phyloP scores from a whole-genome alignment of 2,113 vertebrate species.

The Sinosuthora webbiana region DNA sequence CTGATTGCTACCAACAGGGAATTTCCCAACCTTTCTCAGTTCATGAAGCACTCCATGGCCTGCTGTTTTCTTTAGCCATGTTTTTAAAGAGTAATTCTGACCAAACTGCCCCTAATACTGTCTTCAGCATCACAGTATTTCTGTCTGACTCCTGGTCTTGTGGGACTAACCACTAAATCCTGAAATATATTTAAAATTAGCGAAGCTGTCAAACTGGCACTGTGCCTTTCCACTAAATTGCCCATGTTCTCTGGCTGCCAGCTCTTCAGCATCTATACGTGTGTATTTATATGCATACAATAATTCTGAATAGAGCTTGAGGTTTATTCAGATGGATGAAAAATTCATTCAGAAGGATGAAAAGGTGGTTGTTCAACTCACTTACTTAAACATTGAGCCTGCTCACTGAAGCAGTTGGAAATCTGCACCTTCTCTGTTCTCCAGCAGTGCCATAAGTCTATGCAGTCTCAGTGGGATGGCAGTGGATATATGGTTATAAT shows the following conservation, averaged over 20 bases:
- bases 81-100: background rate
- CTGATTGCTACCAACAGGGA: background rate
- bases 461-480: background rate
- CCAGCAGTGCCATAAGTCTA: accelerated
- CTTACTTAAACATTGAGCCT: background rate
- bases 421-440: background rate
- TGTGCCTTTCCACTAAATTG: background rate
- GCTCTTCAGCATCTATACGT: background rate
- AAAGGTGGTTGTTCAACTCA: background rate
- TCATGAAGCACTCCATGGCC: background rate
- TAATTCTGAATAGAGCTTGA: background rate
- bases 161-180: background rate
- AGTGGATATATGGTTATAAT: background rate
- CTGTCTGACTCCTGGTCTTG: background rate
- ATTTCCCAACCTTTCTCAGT: background rate
- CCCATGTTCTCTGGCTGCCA: background rate
- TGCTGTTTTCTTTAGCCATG: background rate
- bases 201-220: background rate
- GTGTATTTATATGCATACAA: background rate
- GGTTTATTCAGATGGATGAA: background rate
- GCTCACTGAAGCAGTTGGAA: background rate
- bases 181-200: background rate
- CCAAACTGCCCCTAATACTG: background rate
- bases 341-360: background rate
- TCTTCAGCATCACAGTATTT: background rate